Percentiles rank a stretch among this genome's conserved stretches.
Conservation (phyloP, 2,888 invertebrate genomes). For the Agapetus fuscipes region DNA sequence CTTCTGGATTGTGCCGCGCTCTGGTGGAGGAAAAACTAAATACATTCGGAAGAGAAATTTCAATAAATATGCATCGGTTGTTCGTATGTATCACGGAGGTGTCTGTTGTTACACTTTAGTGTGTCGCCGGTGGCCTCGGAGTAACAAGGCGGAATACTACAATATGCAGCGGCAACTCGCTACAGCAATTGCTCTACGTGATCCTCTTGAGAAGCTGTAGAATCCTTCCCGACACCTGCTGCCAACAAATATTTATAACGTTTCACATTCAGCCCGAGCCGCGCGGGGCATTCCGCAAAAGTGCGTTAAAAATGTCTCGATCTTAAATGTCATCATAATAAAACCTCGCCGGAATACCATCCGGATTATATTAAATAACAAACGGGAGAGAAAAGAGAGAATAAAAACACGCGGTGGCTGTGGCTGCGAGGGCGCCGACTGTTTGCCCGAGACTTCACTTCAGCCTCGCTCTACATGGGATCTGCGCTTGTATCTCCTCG, state of each 20-base stretch:
- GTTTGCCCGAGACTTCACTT: too few species aligned
- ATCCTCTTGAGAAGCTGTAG: constrained; percentile 17
- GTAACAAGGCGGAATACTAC: too few species aligned
- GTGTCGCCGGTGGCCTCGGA: too few species aligned
- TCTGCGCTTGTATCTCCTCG: too few species aligned
- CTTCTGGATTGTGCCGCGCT: too few species aligned
- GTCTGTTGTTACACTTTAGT: too few species aligned
- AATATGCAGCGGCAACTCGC: constrained; percentile 4
- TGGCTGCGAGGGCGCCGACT: not conserved
- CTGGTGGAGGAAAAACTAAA: too few species aligned
- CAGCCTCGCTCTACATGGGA: too few species aligned
- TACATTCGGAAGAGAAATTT: too few species aligned
- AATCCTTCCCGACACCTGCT: constrained; percentile 18
- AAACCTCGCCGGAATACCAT: constrained; percentile 3
- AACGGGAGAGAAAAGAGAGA: constrained; percentile 3
- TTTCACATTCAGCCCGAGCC: constrained; percentile 1
- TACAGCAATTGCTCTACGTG: constrained; percentile 10
- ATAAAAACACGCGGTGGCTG: constrained; percentile 5
- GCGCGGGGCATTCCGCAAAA: not conserved
- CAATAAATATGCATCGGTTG: too few species aligned
- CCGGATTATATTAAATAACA: constrained; percentile 12
- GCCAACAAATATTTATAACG: constrained; percentile 17
- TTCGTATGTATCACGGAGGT: too few species aligned
- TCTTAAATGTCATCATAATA: constrained; percentile 12
- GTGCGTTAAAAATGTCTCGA: constrained; percentile 13